A percentile compares a stretch with the other conserved stretches of the same genome.
These are phyloP conservation scores for Casuarius casuarius DNA, from an alignment of 2,113 vertebrate species.

Conservation along the genomic window DNA sequence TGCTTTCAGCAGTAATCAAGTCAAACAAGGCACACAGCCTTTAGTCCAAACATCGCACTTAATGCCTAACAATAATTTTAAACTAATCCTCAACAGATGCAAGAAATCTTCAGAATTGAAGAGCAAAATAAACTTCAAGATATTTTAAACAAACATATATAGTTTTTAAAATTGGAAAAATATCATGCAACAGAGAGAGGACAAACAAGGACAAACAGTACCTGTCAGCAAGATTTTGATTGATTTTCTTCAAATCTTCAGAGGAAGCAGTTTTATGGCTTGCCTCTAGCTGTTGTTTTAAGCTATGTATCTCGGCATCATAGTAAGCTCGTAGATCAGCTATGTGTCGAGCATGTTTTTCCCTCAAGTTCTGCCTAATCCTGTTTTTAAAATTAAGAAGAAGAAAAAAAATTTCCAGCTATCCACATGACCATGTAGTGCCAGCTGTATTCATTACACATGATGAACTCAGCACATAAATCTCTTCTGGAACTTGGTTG, in stretches of 20 bases:
- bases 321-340: constrained; percentile 94
- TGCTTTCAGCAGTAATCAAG: not conserved
- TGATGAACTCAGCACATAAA: not conserved
- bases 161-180: not conserved
- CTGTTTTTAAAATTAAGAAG: constrained; percentile 70
- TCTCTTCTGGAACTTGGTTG: not conserved
- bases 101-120: not conserved
- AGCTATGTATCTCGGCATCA: constrained; percentile 87
- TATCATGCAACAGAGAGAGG: not conserved
- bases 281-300: constrained; percentile 87
- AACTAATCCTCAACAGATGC: not conserved
- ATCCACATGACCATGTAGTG: not conserved
- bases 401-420: not conserved
- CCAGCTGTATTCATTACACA: not conserved
- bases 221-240: constrained; percentile 86
- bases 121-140: not conserved
- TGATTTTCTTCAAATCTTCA: constrained; percentile 85
- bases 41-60: not conserved
- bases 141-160: not conserved
- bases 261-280: constrained; percentile 72
- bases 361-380: constrained; percentile 90
- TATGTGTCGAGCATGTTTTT: constrained; percentile 91
- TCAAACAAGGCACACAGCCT: not conserved
- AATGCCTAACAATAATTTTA: not conserved
- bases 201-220: constrained; percentile 46